Percentiles rank a stretch among this genome's conserved stretches.
These are phyloP conservation scores for Sminthurinus aureus DNA, from an alignment of 2,888 invertebrate species.

Conservation along the genomic window DNA sequence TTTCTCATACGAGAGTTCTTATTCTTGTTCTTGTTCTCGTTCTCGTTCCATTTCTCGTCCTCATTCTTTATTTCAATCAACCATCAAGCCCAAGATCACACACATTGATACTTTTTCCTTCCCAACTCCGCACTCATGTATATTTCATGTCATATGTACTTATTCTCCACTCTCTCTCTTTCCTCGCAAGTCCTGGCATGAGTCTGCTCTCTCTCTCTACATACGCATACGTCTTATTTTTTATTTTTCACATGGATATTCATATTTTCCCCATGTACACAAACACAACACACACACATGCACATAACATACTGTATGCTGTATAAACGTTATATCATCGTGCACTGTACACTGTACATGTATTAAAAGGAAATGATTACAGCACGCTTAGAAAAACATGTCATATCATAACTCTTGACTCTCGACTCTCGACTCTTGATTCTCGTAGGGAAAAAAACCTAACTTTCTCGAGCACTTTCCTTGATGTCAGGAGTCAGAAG, in stretches of 20 bases:
- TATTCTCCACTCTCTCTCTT: no score
- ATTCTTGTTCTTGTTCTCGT: not conserved
- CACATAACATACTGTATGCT: not conserved
- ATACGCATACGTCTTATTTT: no score
- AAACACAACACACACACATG: not conserved
- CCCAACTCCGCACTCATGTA: constrained; percentile 33
- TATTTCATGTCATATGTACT: constrained; percentile 43
- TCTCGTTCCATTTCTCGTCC: not conserved
- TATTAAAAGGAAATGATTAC: no score
- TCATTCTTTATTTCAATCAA: constrained; percentile 21
- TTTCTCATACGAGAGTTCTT: not conserved
- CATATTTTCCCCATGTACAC: not conserved
- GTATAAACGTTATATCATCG: no score
- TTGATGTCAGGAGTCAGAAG: no score
- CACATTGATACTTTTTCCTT: constrained; percentile 35
- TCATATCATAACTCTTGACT: constrained; percentile 37
- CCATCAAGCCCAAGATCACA: constrained; percentile 40
- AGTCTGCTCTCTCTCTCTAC: no score
- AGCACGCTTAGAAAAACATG: constrained; percentile 35
- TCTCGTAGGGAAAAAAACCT: no score
- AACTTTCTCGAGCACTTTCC: no score
- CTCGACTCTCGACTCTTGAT: not conserved
- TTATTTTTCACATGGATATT: not conserved
- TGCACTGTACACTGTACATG: no score
- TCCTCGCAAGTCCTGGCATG: no score